Evolutionary conservation across 2,797 vertebrate genomes (phyloP).

Genomic region (Alcedo atthis): DNA sequence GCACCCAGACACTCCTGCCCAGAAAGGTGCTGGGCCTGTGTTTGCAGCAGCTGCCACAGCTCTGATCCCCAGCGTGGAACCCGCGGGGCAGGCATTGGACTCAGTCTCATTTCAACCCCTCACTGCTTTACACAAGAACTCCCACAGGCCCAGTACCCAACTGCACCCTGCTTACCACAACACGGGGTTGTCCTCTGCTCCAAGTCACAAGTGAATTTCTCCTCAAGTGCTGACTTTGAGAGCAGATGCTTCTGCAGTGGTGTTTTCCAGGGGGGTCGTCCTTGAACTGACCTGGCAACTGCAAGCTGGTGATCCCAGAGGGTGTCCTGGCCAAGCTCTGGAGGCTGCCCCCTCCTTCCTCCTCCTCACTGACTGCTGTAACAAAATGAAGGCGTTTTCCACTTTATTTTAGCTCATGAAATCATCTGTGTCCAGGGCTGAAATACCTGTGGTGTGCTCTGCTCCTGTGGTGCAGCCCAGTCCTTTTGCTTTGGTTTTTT

Average conservation of each 20-base stretch:
- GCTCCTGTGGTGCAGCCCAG: neutral
- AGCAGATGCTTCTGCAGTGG: slow-evolving; percentile 31
- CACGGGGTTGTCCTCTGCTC: neutral
- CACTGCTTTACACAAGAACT: slow-evolving; percentile 22
- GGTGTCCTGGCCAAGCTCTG: neutral
- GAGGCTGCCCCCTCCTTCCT: neutral
- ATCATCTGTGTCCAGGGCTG: slow-evolving; percentile 23
- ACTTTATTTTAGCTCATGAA: slow-evolving; percentile 12
- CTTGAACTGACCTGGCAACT: neutral
- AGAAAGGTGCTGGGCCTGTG: slow-evolving; percentile 76
- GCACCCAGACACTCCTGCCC: slow-evolving; percentile 53
- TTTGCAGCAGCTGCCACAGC: slow-evolving; percentile 50
- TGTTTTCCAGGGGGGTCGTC: neutral
- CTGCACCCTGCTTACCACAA: neutral
- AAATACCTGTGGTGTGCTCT: neutral
- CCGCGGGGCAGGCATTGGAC: neutral
- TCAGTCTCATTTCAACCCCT: neutral
- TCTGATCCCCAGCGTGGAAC: slow-evolving; percentile 14
- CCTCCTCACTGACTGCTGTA: neutral
- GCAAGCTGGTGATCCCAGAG: neutral
- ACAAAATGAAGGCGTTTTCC: neutral
- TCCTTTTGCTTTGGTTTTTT: neutral
- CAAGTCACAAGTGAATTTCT: neutral
- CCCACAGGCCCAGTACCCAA: too few species aligned
- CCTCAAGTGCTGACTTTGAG: neutral